Percentiles rank a stretch among this genome's conserved stretches.
These are phyloP conservation scores for Chloromyia formosa DNA, from an alignment of 2,888 invertebrate genomes.

Conservation along the genomic window DNA sequence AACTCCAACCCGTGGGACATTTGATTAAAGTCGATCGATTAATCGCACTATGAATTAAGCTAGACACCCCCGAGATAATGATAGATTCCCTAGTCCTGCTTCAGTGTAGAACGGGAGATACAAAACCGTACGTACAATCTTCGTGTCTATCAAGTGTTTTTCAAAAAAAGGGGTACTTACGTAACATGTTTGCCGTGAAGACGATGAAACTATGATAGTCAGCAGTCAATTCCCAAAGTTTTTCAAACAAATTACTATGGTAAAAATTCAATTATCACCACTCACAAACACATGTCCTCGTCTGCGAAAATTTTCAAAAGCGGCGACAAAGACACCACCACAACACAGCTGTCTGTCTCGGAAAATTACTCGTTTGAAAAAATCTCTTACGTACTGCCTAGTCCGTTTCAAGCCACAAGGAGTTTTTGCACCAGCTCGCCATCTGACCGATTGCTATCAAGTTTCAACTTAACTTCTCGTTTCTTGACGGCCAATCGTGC, in stretches of 20 bases:
- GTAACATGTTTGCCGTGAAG: background rate
- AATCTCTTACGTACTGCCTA: background rate
- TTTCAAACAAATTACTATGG: slow-evolving; percentile 4
- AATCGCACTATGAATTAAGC: background rate
- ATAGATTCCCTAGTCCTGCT: background rate
- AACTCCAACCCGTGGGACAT: background rate
- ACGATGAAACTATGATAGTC: background rate
- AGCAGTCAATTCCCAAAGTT: slow-evolving; percentile 23
- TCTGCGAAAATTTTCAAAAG: slow-evolving; percentile 26
- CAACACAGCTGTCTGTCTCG: slow-evolving; percentile 10
- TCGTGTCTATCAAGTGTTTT: too few species aligned
- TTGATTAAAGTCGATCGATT: background rate
- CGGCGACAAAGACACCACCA: slow-evolving; percentile 36
- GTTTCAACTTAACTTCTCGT: background rate
- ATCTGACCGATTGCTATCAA: slow-evolving; percentile 19
- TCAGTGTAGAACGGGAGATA: background rate
- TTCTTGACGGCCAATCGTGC: slow-evolving; percentile 1
- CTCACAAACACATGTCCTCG: slow-evolving; percentile 33
- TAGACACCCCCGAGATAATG: background rate
- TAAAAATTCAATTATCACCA: slow-evolving; percentile 24
- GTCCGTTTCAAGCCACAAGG: slow-evolving; percentile 1
- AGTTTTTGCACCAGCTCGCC: slow-evolving; percentile 1
- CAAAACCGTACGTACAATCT: background rate
- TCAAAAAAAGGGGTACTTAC: slow-evolving; percentile 23
- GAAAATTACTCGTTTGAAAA: slow-evolving; percentile 4